Evolutionary conservation across 2,113 vertebrate species (phyloP), one percentile per base, ranked within the genome.

Genomic region (Odontesthes bonariensis): DNA sequence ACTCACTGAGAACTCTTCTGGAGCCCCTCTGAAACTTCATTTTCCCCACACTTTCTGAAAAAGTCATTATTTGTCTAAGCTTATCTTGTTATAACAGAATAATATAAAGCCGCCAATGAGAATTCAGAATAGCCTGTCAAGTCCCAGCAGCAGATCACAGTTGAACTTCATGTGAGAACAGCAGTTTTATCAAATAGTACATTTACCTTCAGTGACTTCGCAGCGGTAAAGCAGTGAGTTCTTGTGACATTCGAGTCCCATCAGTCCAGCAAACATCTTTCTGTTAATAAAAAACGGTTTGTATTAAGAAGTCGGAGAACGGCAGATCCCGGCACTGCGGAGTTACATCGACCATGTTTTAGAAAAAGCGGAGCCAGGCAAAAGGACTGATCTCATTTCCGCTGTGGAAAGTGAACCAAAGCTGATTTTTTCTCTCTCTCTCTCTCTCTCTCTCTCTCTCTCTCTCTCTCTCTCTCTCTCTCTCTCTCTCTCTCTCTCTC

Each of bases 231-330:
- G 83, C 71, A 77, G 71, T 31, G 87, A 75, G 47, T 72, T 82
- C 6, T 57, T 77, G 69, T 62, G 86, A 69, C 79, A 77, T 7
- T 89, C 85, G 71, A 94, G 77, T 32, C 88, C 85, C 69, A 95
- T 75, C 83, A 93, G 89, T 61, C 93, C 94, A 10, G 91, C 86
- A 75, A 94, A 93, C 93, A 95, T 94, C 51, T 79, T 88, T 13
- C 58, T 57, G 68, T 52, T 6, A 49, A 70, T n/a, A 14, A 17
- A 32, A 20, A 13, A 53, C 27, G 19, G 35, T 42, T 8, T 14
- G 54, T 1, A 42, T 44, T 52, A 68, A 52, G 17, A 76, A 61
- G 56, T 60, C 44, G 40, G 38, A 65, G 1, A 40, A 4, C 1
- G 32, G 47, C 64, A 59, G 73, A 80, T 35, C 70, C 61, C 42